These are phyloP conservation scores for Stictonetta naevosa DNA, from an alignment of 2,113 vertebrate species.

Conservation along the genomic window DNA sequence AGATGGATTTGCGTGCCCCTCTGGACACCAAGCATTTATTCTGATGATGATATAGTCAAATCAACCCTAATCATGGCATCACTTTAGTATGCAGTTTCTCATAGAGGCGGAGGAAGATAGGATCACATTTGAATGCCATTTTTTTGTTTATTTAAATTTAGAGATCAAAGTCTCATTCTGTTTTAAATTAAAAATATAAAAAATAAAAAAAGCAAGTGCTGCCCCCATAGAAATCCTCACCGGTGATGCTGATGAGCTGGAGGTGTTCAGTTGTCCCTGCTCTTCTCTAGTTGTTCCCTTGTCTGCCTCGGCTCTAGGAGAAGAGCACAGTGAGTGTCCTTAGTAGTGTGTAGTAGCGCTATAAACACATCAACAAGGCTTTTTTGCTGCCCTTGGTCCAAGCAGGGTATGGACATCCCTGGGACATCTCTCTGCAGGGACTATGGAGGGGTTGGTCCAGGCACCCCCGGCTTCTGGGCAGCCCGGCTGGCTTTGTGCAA, in stretches of 20 bases:
- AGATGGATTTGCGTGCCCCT: not conserved
- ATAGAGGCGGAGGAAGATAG: not conserved
- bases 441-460: too few relatives aligned
- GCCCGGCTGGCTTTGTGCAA: too few relatives aligned
- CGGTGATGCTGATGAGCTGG: not conserved
- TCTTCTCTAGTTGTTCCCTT: not conserved
- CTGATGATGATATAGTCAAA: not conserved
- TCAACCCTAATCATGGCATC: not conserved
- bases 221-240: not conserved
- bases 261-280: not conserved
- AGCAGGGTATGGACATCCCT: not conserved
- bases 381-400: not conserved
- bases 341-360: not conserved
- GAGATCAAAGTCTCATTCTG: not conserved
- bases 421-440: not conserved
- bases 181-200: not conserved
- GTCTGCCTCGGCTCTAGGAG: not conserved
- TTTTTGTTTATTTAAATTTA: conserved; percentile 19
- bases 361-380: rapidly evolving
- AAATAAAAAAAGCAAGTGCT: not conserved
- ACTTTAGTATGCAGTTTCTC: not conserved
- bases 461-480: not conserved
- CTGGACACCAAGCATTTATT: not conserved
- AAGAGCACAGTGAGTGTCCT: not conserved
- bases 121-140: not conserved